Evolutionary conservation across 2,888 invertebrate genomes (phyloP), one percentile per base, ranked within the genome.

Genomic region (Lasioglossum calceatum): DNA sequence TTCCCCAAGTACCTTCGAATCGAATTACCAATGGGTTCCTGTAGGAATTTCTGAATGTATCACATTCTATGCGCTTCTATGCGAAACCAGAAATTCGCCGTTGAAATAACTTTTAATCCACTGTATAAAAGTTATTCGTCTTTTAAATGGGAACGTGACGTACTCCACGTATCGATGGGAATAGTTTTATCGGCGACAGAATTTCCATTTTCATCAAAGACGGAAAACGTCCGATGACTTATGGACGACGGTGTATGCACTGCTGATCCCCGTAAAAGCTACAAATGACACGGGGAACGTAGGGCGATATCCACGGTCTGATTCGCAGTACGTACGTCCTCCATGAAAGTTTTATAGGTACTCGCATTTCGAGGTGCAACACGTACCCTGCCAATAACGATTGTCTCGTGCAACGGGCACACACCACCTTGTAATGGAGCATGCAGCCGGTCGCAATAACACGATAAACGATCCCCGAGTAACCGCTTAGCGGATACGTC

Each of bases 291-390:
- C 36, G n/a, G 58, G 32, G 32, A 64, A 47, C 67, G 58, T 42
- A 23, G 75, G n/a, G 36, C 47, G 77, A 75, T 72, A 86, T 78
- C 70, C 16, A n/a, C 32, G 14, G 27, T 47, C 47, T 71, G 79
- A 83, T 79, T 76, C 77, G 64, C 36, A 61, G 32, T 61, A 64
- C 47, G 64, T 58, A 77, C 70, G 77, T 54, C 36, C 50, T 39
- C 70, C 75, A 78, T 86, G 81, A 86, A 86, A 86, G 70, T 84
- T 86, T 86, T 81, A 86, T 86, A 81, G 85, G 39, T 16, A 23
- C 27, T 27, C 67, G 36, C 54, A 44, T 86, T 78, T 64, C 85
- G 50, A 75, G 58, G 70, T 64, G 75, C 67, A 77, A 78, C 85
- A 86, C 77, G 71, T 78, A 71, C 61, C 3, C 77, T 64, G 42